phyloP scores from a whole-genome alignment of 2,797 vertebrate species.

The Sebastes jordani region DNA sequence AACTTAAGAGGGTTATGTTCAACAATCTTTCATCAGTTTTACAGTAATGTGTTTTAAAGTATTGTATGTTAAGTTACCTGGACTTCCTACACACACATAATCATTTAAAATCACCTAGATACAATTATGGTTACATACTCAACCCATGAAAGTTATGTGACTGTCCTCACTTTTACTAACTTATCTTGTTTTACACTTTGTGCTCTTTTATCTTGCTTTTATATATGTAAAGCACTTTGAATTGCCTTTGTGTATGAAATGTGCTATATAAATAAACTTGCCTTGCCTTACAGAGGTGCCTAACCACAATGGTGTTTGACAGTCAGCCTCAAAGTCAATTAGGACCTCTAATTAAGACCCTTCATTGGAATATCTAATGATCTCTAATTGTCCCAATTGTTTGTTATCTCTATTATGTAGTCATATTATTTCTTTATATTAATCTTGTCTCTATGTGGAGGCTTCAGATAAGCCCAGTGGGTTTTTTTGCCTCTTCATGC shows the following conservation, averaged over 20 bases:
- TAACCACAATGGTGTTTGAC: not conserved
- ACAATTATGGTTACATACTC: not conserved
- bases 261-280: too few relatives aligned
- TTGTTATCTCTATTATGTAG: too few relatives aligned
- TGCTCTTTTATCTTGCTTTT: too few relatives aligned
- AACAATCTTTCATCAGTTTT: too few relatives aligned
- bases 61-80: not conserved
- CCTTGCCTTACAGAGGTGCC: not conserved
- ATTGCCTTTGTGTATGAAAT: not conserved
- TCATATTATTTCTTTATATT: too few relatives aligned
- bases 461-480: too few relatives aligned
- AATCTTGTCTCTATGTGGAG: too few relatives aligned
- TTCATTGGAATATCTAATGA: slow-evolving; percentile 2
- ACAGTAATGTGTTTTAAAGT: too few relatives aligned
- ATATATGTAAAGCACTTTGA: too few relatives aligned
- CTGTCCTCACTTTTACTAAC: not conserved
- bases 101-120: not conserved
- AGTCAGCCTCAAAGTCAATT: not conserved
- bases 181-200: not conserved
- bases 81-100: not conserved
- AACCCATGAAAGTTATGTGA: not conserved
- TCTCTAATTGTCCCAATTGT: not conserved
- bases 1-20: too few relatives aligned
- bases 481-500: too few relatives aligned
- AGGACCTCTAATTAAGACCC: not conserved